Conservation (phyloP, 2,888 invertebrate species). For the Galeopsomyia nigrocyanea region DNA sequence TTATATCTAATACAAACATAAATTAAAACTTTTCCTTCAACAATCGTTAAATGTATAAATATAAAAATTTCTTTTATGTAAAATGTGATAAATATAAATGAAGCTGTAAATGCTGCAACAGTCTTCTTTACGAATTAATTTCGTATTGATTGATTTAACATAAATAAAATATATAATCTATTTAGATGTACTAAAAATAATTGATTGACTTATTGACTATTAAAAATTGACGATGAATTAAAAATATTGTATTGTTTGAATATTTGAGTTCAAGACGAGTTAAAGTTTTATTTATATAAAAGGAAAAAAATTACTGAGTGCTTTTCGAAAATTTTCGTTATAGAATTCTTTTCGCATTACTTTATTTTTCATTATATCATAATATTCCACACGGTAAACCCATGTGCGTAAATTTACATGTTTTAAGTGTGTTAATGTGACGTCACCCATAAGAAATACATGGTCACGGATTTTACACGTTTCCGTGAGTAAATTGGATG, state of each 20-base stretch:
- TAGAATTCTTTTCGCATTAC: too few species aligned
- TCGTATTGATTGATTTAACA: slow-evolving; percentile 10
- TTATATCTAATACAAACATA: background rate
- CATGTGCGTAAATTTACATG: too few species aligned
- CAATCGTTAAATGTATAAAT: slow-evolving; percentile 8
- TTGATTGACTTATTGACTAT: slow-evolving; percentile 18
- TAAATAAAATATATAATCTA: too few species aligned
- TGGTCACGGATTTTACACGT: too few species aligned
- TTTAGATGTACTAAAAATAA: background rate
- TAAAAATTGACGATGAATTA: too few species aligned
- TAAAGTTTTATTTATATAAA: background rate
- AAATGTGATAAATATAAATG: background rate
- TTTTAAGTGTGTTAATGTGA: too few species aligned
- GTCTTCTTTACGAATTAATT: slow-evolving; percentile 19
- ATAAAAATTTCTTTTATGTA: slow-evolving; percentile 2
- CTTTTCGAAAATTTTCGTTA: slow-evolving; percentile 8
- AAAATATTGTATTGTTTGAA: slow-evolving; percentile 8
- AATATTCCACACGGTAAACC: too few species aligned
- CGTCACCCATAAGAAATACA: too few species aligned
- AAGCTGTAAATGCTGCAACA: slow-evolving; percentile 8
- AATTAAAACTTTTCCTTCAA: slow-evolving; percentile 9
- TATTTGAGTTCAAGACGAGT: slow-evolving; percentile 25
- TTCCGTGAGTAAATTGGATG: too few species aligned
- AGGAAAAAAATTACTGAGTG: slow-evolving; percentile 9
- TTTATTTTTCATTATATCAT: too few species aligned